Percentiles rank a stretch among this genome's conserved stretches.
These are phyloP conservation scores for Heteronetta atricapilla DNA, from an alignment of 2,113 vertebrate genomes.

Conservation along the genomic window DNA sequence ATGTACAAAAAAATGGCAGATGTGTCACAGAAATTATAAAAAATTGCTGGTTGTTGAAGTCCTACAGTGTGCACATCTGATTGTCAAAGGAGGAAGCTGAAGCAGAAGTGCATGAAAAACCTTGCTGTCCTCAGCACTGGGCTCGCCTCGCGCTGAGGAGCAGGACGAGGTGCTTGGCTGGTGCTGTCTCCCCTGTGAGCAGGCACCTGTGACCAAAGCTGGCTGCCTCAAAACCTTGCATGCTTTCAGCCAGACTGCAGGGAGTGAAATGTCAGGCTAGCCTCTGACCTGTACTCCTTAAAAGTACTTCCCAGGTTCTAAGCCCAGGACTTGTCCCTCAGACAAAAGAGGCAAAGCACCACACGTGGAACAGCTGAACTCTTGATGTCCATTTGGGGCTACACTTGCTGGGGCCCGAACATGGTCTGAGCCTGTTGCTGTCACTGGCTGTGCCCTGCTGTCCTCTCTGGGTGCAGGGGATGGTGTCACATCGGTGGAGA, in stretches of 20 bases:
- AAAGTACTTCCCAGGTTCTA: neutral
- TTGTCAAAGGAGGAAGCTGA: neutral
- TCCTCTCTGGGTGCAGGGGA: fast-evolving
- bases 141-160: neutral
- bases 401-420: fast-evolving
- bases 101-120: neutral
- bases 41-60: neutral
- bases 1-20: neutral
- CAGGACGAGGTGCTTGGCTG: neutral
- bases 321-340: neutral
- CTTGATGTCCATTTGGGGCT: neutral
- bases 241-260: neutral
- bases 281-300: neutral
- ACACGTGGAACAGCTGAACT: neutral
- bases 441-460: neutral
- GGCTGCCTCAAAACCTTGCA: neutral
- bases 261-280: neutral
- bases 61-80: fast-evolving
- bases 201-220: neutral
- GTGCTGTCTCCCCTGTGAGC: neutral
- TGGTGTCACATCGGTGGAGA: neutral
- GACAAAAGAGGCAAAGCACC: neutral
- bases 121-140: neutral
- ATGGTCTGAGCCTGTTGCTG: neutral
- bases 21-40: neutral